Conservation (phyloP, 2,797 vertebrate species). For the Coregonus suidteri region DNA sequence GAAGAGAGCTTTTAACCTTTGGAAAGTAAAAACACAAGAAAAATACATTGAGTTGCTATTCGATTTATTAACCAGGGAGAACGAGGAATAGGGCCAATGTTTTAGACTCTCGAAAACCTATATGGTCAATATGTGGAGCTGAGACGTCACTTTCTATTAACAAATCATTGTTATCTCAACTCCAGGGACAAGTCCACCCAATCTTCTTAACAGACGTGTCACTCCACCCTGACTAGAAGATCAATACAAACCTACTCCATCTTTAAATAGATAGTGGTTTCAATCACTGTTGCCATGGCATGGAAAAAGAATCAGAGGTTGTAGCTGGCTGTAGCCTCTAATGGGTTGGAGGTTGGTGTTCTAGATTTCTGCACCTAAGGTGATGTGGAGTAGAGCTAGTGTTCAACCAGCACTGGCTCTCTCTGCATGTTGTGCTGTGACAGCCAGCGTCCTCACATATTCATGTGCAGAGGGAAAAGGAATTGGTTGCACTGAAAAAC, state of each 20-base stretch:
- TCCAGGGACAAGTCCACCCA: not conserved
- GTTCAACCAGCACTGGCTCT: not conserved
- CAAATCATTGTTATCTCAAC: not conserved
- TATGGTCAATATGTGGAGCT: not conserved
- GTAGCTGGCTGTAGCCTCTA: not conserved
- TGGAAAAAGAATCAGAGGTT: not conserved
- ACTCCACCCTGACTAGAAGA: not conserved
- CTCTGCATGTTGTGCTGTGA: slow-evolving; percentile 20
- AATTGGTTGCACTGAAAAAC: slow-evolving; percentile 51
- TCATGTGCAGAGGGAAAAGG: slow-evolving; percentile 59
- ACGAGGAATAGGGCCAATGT: not conserved
- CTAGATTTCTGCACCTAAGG: not conserved
- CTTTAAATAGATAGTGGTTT: not conserved
- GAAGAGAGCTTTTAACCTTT: not conserved
- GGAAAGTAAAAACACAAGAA: not conserved
- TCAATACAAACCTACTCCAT: not conserved
- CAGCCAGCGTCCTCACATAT: slow-evolving; percentile 55
- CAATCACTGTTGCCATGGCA: not conserved
- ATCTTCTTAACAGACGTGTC: not conserved
- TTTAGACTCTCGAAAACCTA: not conserved
- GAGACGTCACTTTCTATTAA: not conserved
- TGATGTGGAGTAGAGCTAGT: not conserved
- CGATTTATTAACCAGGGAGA: not conserved
- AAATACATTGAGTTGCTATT: not conserved
- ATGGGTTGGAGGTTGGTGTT: not conserved